A percentile compares a stretch with the other conserved stretches of the same genome.
Conservation (phyloP, 2,113 vertebrate genomes). For the Cinclus mexicanus region DNA sequence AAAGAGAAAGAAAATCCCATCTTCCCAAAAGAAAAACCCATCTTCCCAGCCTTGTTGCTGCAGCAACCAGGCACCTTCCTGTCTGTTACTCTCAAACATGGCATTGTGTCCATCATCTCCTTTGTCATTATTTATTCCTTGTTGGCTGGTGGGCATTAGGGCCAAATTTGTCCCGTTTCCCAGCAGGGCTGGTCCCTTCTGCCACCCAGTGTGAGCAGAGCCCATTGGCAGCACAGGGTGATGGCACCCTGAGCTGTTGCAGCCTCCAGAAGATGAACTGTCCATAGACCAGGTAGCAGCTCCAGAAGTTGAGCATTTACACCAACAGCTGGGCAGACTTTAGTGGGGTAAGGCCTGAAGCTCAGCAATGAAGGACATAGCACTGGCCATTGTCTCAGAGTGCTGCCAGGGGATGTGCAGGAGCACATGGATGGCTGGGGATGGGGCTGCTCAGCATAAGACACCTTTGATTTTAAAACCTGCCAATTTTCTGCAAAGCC, state of each 20-base stretch:
- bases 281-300: not conserved
- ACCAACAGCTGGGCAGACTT: rapidly evolving
- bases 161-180: not conserved
- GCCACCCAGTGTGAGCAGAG: not conserved
- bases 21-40: slow-evolving; percentile 19
- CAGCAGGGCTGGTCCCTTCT: not conserved
- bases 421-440: not conserved
- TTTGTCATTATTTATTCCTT: not conserved
- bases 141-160: not conserved
- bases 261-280: not conserved
- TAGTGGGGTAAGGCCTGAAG: not conserved
- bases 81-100: slow-evolving; percentile 45
- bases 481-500: not conserved
- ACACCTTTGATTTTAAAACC: not conserved
- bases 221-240: not conserved
- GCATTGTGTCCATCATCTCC: not conserved
- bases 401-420: not conserved
- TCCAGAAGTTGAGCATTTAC: not conserved
- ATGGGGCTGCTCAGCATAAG: not conserved
- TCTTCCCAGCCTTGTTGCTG: slow-evolving; percentile 63
- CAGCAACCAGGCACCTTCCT: slow-evolving; percentile 47
- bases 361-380: not conserved
- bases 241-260: not conserved
- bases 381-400: rapidly evolving
- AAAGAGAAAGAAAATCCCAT: slow-evolving; percentile 60